These are phyloP conservation scores for Aythya baeri DNA, from an alignment of 2,113 vertebrate genomes.

Conservation along the genomic window DNA sequence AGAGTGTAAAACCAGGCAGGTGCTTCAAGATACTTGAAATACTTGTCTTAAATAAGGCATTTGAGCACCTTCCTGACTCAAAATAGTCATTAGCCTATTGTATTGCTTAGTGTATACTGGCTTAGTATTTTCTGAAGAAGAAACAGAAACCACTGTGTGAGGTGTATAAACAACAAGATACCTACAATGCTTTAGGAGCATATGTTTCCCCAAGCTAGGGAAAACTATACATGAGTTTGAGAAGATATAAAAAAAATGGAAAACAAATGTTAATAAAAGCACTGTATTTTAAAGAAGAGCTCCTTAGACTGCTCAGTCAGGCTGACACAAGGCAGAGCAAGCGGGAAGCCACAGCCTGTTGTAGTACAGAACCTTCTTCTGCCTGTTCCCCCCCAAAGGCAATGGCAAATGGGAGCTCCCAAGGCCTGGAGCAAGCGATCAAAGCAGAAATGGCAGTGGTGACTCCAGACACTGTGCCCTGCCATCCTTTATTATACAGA, in stretches of 20 bases:
- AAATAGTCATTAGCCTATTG: not conserved
- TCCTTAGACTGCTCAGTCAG: not conserved
- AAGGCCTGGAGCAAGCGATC: not conserved
- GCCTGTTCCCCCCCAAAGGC: not conserved
- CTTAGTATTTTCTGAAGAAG: not conserved
- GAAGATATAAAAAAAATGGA: not conserved
- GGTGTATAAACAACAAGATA: not conserved
- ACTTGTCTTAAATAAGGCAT: not conserved
- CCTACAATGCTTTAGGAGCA: not conserved
- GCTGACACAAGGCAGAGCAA: not conserved
- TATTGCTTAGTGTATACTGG: not conserved
- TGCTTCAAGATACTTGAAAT: not conserved
- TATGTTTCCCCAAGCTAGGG: fast-evolving
- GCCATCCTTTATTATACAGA: not conserved
- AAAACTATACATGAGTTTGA: not conserved
- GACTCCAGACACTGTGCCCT: not conserved
- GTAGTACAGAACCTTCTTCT: not conserved
- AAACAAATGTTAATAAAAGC: not conserved
- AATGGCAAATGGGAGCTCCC: not conserved
- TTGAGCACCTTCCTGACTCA: not conserved
- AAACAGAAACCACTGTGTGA: not conserved
- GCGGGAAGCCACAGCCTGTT: fast-evolving
- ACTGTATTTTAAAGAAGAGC: not conserved
- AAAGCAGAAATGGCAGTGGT: not conserved
- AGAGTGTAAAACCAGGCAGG: not conserved